These are phyloP conservation scores for Mylabris sibirica DNA, from an alignment of 2,888 invertebrate genomes.

Conservation along the genomic window DNA sequence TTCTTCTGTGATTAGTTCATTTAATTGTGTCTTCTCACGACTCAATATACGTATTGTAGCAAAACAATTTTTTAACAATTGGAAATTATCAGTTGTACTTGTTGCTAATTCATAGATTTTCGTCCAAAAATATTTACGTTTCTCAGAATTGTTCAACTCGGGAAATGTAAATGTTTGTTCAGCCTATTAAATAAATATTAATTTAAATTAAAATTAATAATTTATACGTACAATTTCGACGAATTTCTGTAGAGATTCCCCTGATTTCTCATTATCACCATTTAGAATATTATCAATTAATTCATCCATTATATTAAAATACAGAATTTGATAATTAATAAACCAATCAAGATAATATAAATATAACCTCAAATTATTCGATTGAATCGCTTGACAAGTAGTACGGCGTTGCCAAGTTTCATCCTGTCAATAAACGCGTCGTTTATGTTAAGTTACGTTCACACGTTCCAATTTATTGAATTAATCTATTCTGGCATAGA, in stretches of 20 bases:
- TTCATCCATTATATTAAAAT: constrained; percentile 12
- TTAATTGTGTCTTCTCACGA: constrained; percentile 78
- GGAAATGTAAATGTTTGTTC: constrained; percentile 69
- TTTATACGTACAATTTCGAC: constrained; percentile 57
- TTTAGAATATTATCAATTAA: constrained; percentile 22
- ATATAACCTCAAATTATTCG: neutral
- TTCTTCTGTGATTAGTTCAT: constrained; percentile 72
- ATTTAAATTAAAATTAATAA: neutral
- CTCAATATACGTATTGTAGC: constrained; percentile 72
- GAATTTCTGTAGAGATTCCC: constrained; percentile 56
- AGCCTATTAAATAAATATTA: constrained; percentile 59
- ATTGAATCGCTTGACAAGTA: too few species aligned
- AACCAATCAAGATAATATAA: neutral
- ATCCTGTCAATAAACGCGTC: too few species aligned
- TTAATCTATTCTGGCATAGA: too few species aligned
- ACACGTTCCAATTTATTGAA: too few species aligned
- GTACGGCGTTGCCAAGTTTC: too few species aligned
- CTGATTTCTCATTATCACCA: constrained; percentile 48
- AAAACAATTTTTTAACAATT: constrained; percentile 66
- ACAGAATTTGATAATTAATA: neutral
- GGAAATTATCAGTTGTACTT: constrained; percentile 60
- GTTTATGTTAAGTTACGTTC: too few species aligned
- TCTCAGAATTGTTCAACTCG: constrained; percentile 65
- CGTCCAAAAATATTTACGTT: constrained; percentile 68
- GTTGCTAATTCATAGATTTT: constrained; percentile 67